Conservation (phyloP, 1,140 invertebrate genomes). For the Ganaspis sp. region DNA sequence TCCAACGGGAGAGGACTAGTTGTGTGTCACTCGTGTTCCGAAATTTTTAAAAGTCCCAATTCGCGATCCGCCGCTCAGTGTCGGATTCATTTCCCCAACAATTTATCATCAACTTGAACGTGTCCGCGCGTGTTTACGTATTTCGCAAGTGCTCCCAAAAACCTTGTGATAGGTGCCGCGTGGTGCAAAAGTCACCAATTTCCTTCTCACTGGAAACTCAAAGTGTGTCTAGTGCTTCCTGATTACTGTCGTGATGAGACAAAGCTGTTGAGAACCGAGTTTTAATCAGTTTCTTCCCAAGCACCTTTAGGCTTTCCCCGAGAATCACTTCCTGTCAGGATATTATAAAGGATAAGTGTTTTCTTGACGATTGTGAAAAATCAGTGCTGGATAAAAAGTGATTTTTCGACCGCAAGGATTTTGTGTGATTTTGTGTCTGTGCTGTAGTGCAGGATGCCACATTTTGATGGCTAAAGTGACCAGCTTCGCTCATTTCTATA, state of each 20-base stretch:
- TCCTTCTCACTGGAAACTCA: slow-evolving; percentile 27
- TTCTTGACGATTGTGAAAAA: background rate
- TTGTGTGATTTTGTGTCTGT: no score
- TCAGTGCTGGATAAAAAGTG: background rate
- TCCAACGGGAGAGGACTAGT: slow-evolving; percentile 61
- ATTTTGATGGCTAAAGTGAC: no score
- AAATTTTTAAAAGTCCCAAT: slow-evolving; percentile 49
- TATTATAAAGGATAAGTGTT: background rate
- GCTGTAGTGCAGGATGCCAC: no score
- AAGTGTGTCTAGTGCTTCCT: slow-evolving; percentile 23
- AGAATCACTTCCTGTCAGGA: background rate
- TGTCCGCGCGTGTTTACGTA: background rate
- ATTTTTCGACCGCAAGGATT: background rate
- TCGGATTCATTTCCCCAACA: slow-evolving; percentile 15
- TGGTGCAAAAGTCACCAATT: background rate
- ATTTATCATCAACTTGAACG: background rate
- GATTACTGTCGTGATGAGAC: background rate
- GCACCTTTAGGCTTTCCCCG: background rate
- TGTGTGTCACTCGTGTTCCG: slow-evolving; percentile 44
- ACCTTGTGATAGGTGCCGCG: background rate
- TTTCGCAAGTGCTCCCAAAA: background rate
- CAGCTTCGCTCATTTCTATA: no score
- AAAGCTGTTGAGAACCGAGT: background rate
- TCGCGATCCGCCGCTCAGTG: slow-evolving; percentile 42
- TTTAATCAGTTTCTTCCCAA: background rate